Percentiles rank a stretch among this genome's conserved stretches.
These are phyloP conservation scores for Odocoileus virginianus DNA, from an alignment of 2,113 vertebrate species.

Conservation along the genomic window DNA sequence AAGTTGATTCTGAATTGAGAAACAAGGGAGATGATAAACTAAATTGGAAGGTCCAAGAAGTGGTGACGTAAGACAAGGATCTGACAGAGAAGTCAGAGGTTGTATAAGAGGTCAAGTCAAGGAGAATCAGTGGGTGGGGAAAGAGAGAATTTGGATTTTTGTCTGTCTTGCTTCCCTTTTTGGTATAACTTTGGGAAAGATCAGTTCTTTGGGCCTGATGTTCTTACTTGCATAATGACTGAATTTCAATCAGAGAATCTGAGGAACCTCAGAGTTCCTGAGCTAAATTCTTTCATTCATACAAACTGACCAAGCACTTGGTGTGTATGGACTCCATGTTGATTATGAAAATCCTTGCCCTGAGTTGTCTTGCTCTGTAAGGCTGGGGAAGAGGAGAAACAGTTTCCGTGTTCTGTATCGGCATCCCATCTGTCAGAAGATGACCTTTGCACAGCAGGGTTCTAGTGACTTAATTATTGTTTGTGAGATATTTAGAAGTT, in stretches of 20 bases:
- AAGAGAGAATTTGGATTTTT: not conserved
- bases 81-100: not conserved
- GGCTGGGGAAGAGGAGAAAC: not conserved
- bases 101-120: not conserved
- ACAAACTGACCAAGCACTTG: not conserved
- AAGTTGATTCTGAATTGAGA: not conserved
- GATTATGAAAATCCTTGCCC: not conserved
- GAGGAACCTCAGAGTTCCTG: not conserved
- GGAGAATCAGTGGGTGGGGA: too few relatives aligned
- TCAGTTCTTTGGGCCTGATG: not conserved
- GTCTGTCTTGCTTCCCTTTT: not conserved
- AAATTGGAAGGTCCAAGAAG: not conserved
- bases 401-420: not conserved
- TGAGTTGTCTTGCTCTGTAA: not conserved
- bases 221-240: not conserved
- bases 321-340: not conserved
- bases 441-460: constrained; percentile 13
- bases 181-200: not conserved
- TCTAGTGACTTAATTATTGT: not conserved
- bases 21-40: not conserved
- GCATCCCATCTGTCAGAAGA: constrained; percentile 16
- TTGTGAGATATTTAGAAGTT: constrained; percentile 19
- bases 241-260: not conserved
- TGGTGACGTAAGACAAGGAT: not conserved
- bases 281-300: not conserved